Evolutionary conservation across 2,888 invertebrate species (phyloP).

Genomic region (Calameuta filiformis): DNA sequence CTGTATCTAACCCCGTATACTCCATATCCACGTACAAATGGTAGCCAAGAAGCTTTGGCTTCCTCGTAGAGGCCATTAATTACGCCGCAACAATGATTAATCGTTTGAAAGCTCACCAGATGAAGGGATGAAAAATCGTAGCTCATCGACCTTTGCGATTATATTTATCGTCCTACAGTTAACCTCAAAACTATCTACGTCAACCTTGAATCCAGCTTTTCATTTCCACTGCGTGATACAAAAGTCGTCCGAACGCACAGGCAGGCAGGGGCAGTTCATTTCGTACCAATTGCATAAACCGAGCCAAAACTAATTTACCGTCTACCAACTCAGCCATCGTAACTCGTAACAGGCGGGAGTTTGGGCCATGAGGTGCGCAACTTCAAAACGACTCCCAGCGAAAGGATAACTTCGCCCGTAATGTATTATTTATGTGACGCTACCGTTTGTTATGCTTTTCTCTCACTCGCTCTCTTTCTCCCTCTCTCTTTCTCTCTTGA

Average conservation of each 20-base stretch:
- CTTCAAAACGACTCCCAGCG: constrained; percentile 18
- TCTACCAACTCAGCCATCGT: neutral
- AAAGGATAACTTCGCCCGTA: constrained; percentile 16
- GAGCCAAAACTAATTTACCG: neutral
- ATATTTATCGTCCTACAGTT: neutral
- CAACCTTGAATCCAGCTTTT: neutral
- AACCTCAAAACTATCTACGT: neutral
- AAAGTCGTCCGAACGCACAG: neutral
- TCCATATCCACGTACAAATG: neutral
- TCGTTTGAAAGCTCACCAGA: neutral
- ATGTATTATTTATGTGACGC: constrained; percentile 19
- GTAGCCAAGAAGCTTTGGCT: neutral
- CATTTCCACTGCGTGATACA: neutral
- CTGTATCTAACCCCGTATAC: neutral
- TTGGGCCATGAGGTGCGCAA: constrained; percentile 6
- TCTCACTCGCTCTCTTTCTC: constrained; percentile 16
- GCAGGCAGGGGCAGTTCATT: neutral
- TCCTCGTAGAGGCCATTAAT: neutral
- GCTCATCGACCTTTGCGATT: neutral
- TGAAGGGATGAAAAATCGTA: neutral
- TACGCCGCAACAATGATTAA: neutral
- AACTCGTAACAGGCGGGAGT: neutral
- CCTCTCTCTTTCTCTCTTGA: constrained; percentile 8
- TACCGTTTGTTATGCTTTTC: constrained; percentile 3
- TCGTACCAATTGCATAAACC: neutral